Evolutionary conservation across 2,797 vertebrate genomes (phyloP).

Genomic region (Lithobates sylvaticus): DNA sequence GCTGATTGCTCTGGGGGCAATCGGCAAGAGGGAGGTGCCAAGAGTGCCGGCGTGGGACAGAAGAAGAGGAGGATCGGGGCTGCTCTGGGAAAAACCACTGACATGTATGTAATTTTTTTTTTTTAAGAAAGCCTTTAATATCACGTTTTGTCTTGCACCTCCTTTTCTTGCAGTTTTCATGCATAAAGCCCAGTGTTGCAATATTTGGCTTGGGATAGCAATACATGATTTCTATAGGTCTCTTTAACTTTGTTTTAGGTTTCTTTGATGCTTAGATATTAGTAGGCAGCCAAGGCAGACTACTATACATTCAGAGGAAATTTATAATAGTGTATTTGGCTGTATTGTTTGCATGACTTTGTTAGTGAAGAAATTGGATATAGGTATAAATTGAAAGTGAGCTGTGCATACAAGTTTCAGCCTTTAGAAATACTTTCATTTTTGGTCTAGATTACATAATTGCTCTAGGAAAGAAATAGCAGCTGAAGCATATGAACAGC

Average conservation of each 20-base stretch:
- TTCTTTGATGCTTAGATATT: background rate
- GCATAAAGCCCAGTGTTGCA: background rate
- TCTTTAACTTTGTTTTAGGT: background rate
- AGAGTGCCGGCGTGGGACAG: too few species aligned
- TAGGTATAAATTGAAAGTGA: slow-evolving; percentile 6
- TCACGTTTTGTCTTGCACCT: background rate
- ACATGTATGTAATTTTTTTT: too few species aligned
- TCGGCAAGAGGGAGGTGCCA: too few species aligned
- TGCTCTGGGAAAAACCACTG: too few species aligned
- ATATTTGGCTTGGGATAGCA: background rate
- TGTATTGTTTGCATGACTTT: slow-evolving; percentile 34
- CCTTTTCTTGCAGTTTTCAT: background rate
- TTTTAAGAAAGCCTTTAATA: too few species aligned
- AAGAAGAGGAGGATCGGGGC: too few species aligned
- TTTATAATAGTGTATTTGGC: slow-evolving; percentile 31
- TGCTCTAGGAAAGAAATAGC: slow-evolving; percentile 44
- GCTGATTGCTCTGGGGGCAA: too few species aligned
- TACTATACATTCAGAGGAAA: background rate
- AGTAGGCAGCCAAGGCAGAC: background rate
- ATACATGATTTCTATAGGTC: background rate
- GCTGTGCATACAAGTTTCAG: slow-evolving; percentile 22
- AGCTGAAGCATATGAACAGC: slow-evolving; percentile 47
- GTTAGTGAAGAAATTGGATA: slow-evolving; percentile 44
- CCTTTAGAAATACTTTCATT: slow-evolving; percentile 50
- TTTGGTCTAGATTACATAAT: slow-evolving; percentile 56